Conservation (phyloP, 1,140 invertebrate species). For the Papilio xuthus region DNA sequence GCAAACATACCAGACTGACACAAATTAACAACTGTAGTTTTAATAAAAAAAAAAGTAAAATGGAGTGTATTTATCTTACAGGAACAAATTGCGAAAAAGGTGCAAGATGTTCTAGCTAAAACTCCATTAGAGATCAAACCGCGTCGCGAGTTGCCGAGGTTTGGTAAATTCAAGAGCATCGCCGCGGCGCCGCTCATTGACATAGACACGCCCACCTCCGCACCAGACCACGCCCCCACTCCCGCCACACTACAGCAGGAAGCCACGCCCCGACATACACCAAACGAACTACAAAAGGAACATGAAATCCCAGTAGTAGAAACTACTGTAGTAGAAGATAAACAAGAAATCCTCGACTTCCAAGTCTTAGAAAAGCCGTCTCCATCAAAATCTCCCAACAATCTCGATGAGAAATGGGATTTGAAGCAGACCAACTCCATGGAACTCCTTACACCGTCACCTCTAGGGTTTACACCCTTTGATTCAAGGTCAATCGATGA, state of each 20-base stretch:
- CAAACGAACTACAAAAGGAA: slow-evolving; percentile 19
- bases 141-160: slow-evolving; percentile 82
- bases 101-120: slow-evolving; percentile 84
- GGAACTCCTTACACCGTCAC: slow-evolving; percentile 82
- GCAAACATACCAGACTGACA: not conserved
- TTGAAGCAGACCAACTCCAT: slow-evolving; percentile 67
- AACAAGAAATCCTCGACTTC: slow-evolving; percentile 56
- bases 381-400: slow-evolving; percentile 62
- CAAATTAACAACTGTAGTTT: no score
- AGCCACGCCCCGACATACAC: not conserved
- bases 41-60: not conserved
- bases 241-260: slow-evolving; percentile 20
- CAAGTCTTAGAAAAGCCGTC: slow-evolving; percentile 55
- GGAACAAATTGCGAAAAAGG: slow-evolving; percentile 86
- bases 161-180: slow-evolving; percentile 53
- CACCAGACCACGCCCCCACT: not conserved
- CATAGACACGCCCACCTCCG: slow-evolving; percentile 42
- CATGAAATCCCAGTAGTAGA: slow-evolving; percentile 33
- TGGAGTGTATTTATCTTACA: slow-evolving; percentile 70
- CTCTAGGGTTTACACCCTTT: slow-evolving; percentile 78
- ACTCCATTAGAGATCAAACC: slow-evolving; percentile 88
- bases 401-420: slow-evolving; percentile 59
- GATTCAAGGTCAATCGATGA: slow-evolving; percentile 83
- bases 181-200: slow-evolving; percentile 56
- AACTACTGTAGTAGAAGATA: slow-evolving; percentile 42